Conservation (phyloP, 2,797 vertebrate genomes). For the Merluccius polli region DNA sequence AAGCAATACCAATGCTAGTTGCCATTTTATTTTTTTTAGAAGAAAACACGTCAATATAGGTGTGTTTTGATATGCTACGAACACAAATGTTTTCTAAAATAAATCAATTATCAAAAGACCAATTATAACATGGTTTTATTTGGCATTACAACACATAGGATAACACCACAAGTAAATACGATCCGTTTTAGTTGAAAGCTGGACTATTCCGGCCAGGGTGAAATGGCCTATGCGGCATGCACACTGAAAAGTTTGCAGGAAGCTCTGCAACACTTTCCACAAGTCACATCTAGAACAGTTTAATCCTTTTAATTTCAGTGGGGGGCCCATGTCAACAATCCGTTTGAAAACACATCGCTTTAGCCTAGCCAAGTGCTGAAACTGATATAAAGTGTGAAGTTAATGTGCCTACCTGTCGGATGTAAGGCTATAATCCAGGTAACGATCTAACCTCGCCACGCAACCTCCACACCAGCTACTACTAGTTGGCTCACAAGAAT, state of each 20-base stretch:
- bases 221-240: background rate
- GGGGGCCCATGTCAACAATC: background rate
- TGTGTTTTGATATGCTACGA: background rate
- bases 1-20: background rate
- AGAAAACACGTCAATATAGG: no score
- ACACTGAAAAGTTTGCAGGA: slow-evolving; percentile 23
- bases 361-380: background rate
- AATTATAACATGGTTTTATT: background rate
- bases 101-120: no score
- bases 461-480: slow-evolving; percentile 30
- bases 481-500: slow-evolving; percentile 31
- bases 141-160: background rate
- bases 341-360: background rate
- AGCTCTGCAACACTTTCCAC: slow-evolving; percentile 5
- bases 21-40: no score
- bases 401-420: slow-evolving; percentile 23
- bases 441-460: slow-evolving; percentile 46
- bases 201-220: background rate
- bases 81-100: background rate
- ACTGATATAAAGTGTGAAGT: background rate
- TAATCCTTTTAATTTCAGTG: background rate
- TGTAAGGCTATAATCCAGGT: slow-evolving; percentile 27
- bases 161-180: background rate
- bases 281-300: background rate
- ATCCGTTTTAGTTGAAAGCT: background rate